Evolutionary conservation across 2,113 vertebrate species (phyloP).

Genomic region (Malurus cyaneus): DNA sequence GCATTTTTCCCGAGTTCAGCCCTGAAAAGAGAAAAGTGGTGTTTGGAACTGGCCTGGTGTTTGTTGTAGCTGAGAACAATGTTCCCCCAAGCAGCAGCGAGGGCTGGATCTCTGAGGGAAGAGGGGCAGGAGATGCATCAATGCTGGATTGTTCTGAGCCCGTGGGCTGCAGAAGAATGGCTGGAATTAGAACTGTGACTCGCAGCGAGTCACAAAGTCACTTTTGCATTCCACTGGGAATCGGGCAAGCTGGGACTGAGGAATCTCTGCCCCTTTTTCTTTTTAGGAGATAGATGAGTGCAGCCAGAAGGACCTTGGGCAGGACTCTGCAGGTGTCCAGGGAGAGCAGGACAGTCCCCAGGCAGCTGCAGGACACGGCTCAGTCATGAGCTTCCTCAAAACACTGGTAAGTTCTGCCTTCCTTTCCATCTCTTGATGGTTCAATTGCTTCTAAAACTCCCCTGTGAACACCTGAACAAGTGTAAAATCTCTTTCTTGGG

Average conservation of each 20-base stretch:
- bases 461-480: neutral
- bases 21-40: neutral
- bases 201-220: slow-evolving; percentile 42
- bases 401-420: slow-evolving; percentile 82
- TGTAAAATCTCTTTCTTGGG: fast-evolving
- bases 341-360: slow-evolving; percentile 51
- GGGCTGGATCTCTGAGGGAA: slow-evolving; percentile 39
- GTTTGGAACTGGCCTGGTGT: neutral
- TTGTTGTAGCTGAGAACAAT: slow-evolving; percentile 47
- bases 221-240: slow-evolving; percentile 51
- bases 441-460: neutral
- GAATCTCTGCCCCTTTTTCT: slow-evolving; percentile 8
- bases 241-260: slow-evolving; percentile 42
- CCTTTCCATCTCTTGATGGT: neutral
- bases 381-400: slow-evolving; percentile 99
- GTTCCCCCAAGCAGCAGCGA: slow-evolving; percentile 36
- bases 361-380: slow-evolving; percentile 59
- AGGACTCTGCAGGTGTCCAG: neutral
- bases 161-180: slow-evolving; percentile 79
- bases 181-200: slow-evolving; percentile 75
- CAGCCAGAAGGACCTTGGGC: neutral
- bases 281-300: slow-evolving; percentile 70
- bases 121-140: slow-evolving; percentile 42
- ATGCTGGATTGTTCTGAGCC: slow-evolving; percentile 66
- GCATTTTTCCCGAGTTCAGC: neutral